Evolutionary conservation across 2,113 vertebrate species (phyloP), one percentile per base, ranked within the genome.

Genomic region (Cyprinus carpio): DNA sequence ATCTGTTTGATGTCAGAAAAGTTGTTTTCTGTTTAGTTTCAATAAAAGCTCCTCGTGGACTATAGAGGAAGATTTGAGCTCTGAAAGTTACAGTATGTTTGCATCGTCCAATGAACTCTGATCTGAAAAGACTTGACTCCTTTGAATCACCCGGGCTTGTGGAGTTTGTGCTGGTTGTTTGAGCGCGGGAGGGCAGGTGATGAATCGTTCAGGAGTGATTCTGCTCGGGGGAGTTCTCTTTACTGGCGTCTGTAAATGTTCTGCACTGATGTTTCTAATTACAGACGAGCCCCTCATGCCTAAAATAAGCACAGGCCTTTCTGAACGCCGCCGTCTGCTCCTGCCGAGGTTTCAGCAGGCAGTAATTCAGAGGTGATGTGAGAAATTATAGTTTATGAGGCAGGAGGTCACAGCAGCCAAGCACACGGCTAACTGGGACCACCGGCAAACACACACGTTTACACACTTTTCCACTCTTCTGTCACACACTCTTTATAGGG

Each of bases 221-320:
- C 87, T 90, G 88, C 93, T 91, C 92, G 80, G 65, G 92, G 94
- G 93, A 93, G 92, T 92, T 92, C 88, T 78, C 93, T 96, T 96
- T 94, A 96, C 90, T 87, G 92, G 78, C 83, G 86, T 94, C 91
- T 92, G 94, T 95, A 95, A 96, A 96, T 90, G 92, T 91, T 92
- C 87, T 86, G 92, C 93, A 91, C 94, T 93, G 94, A 93, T 95
- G 95, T 95, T 96, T 96, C 94, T 94, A 95, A 95, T 95, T 96
- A 95, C 88, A 80, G 91, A 89, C 90, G 90, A 92, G 93, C 95
- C 93, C 94, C 90, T 85, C 92, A 92, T 91, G 93, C 89, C 93
- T 94, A 94, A 95, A 94, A 88, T 93, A 93, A 93, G 90, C 92
- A 88, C 87, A 90, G 92, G 84, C 86, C 89, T 90, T 91, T 90